phyloP scores from a whole-genome alignment of 2,888 invertebrate species.

The Drosophila peninsularis region DNA sequence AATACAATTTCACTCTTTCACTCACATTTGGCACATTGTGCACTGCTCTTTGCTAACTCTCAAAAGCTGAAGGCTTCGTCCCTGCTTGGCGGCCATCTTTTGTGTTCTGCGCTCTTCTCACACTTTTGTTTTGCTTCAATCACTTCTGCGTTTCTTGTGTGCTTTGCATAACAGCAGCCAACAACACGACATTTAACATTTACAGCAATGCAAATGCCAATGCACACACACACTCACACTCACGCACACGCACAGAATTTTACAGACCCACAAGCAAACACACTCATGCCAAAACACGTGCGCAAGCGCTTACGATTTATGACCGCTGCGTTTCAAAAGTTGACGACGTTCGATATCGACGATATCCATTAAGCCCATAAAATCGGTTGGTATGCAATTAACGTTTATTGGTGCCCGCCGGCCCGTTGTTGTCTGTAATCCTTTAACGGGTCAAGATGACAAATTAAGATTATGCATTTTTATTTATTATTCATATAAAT shows the following conservation, averaged over 20 bases:
- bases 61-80: slow-evolving; percentile 36
- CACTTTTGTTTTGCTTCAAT: slow-evolving; percentile 22
- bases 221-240: slow-evolving; percentile 35
- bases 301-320: slow-evolving; percentile 67
- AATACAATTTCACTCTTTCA: not conserved
- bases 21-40: not conserved
- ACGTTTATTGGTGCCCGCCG: slow-evolving; percentile 70
- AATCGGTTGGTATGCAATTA: slow-evolving; percentile 80
- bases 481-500: slow-evolving; percentile 72
- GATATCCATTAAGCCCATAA: slow-evolving; percentile 81
- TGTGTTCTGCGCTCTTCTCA: slow-evolving; percentile 20
- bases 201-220: slow-evolving; percentile 65
- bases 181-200: slow-evolving; percentile 37
- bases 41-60: slow-evolving; percentile 6
- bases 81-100: slow-evolving; percentile 19
- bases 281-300: slow-evolving; percentile 58
- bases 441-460: slow-evolving; percentile 74
- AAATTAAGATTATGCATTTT: slow-evolving; percentile 69
- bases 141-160: slow-evolving; percentile 3
- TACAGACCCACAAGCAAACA: slow-evolving; percentile 43
- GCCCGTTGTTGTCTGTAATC: slow-evolving; percentile 67
- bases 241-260: slow-evolving; percentile 8
- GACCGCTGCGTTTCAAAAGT: slow-evolving; percentile 59
- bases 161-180: slow-evolving; percentile 15
- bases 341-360: slow-evolving; percentile 75